Conservation (phyloP, 2,888 invertebrate species). For the Operophtera brumata region DNA sequence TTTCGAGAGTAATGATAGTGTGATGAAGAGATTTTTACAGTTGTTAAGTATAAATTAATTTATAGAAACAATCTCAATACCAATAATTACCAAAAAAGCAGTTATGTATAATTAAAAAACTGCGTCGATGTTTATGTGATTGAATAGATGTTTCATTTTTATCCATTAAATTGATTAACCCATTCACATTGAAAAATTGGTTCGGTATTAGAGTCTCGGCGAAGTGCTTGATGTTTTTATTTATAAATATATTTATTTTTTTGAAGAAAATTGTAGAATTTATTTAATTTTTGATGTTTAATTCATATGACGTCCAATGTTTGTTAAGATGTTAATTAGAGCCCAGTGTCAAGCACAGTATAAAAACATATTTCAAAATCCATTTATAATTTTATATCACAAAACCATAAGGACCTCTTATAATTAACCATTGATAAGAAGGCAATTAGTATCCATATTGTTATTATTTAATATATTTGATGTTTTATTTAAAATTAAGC, state of each 20-base stretch:
- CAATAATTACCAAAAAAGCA: constrained; percentile 81
- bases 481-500: constrained; percentile 79
- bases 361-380: constrained; percentile 39
- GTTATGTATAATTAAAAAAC: constrained; percentile 74
- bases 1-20: constrained; percentile 78
- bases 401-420: constrained; percentile 82
- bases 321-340: constrained; percentile 31
- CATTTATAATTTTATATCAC: constrained; percentile 65
- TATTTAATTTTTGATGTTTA: constrained; percentile 21
- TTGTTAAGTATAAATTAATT: constrained; percentile 81
- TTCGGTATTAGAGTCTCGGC: constrained; percentile 44
- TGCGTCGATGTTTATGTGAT: constrained; percentile 73
- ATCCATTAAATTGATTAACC: constrained; percentile 38
- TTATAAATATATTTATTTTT: constrained; percentile 34
- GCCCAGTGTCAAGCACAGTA: constrained; percentile 53
- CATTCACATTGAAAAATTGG: constrained; percentile 46
- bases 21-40: constrained; percentile 81
- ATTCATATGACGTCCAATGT: constrained; percentile 42
- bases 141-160: constrained; percentile 65
- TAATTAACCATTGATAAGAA: constrained; percentile 81
- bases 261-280: constrained; percentile 16
- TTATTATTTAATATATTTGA: constrained; percentile 81
- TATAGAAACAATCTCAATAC: constrained; percentile 80
- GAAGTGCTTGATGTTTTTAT: constrained; percentile 54
- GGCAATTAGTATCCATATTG: constrained; percentile 80